Evolutionary conservation across 1,140 invertebrate genomes (phyloP), one percentile per base, ranked within the genome.

Genomic region (Macrobrachium rosenbergii): DNA sequence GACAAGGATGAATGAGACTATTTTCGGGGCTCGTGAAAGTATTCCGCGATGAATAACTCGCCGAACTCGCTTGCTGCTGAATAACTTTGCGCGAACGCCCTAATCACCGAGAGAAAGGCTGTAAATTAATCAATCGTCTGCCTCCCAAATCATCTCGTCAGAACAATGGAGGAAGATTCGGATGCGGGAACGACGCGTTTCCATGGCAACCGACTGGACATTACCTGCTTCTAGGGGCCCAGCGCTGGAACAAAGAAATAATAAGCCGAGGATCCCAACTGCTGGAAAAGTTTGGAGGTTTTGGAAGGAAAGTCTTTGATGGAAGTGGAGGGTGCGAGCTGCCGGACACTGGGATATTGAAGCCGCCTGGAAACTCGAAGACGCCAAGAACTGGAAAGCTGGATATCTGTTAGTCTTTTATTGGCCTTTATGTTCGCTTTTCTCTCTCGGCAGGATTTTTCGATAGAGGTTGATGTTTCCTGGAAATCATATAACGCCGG

Each of bases 201-300:
- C 85, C 85, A 87, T 82, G 85, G 85, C 45, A 81, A 87, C 78
- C 85, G 43, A 77, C 85, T 87, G 85, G 85, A 87, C 85, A 87
- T 87, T 87, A 87, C 85, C 85, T 87, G 85, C 78, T 81, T 82
- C 78, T 86, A 37, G 62, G 78, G 84, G 77, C 63, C 58, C 78
- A 58, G 85, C 85, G 85, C 73, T 83, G 78, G 85, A 87, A 87
- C 85, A 87, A 87, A 87, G 85, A 87, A 87, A 87, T 87, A 87
- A 87, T 87, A 87, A 87, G 85, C 85, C 85, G 72, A 58, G 79
- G 85, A 76, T 87, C 85, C 60, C 69, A 87, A 87, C 85, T 87
- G 67, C 69, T 80, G 85, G 78, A 87, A 81, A 87, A 87, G 85
- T 87, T 87, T 82, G 43, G 58, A 75, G 64, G 85, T 87, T 87